phyloP scores from a whole-genome alignment of 2,113 vertebrate genomes.

The Tringa solitaria region DNA sequence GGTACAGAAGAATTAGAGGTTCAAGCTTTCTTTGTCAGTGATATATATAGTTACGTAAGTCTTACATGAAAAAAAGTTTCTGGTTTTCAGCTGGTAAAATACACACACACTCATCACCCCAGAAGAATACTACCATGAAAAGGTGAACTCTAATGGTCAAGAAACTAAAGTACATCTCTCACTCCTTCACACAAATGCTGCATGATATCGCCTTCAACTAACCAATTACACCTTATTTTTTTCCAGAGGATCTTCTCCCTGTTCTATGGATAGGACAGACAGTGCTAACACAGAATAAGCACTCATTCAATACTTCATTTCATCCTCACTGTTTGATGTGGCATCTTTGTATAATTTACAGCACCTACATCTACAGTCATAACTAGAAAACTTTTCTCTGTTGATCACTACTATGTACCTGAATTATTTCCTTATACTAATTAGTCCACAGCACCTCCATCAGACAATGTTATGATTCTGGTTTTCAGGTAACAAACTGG shows the following conservation, averaged over 20 bases:
- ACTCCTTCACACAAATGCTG: background rate
- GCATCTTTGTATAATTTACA: background rate
- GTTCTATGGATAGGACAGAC: background rate
- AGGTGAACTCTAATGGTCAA: background rate
- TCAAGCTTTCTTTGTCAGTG: background rate
- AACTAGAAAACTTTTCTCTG: background rate
- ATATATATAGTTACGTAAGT: background rate
- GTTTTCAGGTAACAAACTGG: background rate
- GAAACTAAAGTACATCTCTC: background rate
- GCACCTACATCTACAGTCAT: background rate
- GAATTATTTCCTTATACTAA: background rate
- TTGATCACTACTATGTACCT: background rate
- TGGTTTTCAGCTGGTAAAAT: background rate
- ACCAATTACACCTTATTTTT: background rate
- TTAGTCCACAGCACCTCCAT: background rate
- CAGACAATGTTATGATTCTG: background rate
- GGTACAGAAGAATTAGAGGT: background rate
- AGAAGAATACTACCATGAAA: background rate
- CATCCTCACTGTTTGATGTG: background rate
- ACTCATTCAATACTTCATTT: background rate
- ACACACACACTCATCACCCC: background rate
- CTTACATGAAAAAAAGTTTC: background rate
- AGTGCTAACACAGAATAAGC: background rate
- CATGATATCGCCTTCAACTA: background rate
- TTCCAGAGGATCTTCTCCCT: background rate